Evolutionary conservation across 2,888 invertebrate genomes (phyloP).

Genomic region (Tuta absoluta): DNA sequence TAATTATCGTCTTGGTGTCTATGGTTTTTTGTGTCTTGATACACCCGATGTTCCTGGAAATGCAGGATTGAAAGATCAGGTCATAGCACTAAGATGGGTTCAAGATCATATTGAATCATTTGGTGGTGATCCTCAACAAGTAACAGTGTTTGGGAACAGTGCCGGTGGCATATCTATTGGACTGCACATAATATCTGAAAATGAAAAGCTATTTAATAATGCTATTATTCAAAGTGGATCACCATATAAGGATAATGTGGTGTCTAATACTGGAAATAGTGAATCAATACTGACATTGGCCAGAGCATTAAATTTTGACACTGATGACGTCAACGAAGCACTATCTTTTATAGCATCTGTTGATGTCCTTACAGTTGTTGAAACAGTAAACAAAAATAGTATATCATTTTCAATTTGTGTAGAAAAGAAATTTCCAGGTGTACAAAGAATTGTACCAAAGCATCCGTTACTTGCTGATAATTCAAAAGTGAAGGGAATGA

Average conservation of each 20-base stretch:
- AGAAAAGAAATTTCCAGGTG: slow-evolving; percentile 45
- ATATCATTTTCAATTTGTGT: slow-evolving; percentile 38
- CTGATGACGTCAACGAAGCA: slow-evolving; percentile 37
- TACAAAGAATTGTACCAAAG: slow-evolving; percentile 43
- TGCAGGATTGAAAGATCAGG: slow-evolving; percentile 39
- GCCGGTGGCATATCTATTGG: slow-evolving; percentile 34
- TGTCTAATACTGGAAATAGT: slow-evolving; percentile 30
- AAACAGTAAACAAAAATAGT: slow-evolving; percentile 32
- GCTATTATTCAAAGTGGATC: slow-evolving; percentile 57
- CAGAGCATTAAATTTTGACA: slow-evolving; percentile 35
- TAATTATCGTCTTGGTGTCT: slow-evolving; percentile 40
- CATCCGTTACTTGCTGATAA: slow-evolving; percentile 37
- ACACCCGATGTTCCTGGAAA: slow-evolving; percentile 39
- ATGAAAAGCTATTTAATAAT: slow-evolving; percentile 52
- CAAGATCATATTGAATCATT: slow-evolving; percentile 37
- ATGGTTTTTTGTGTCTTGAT: slow-evolving; percentile 41
- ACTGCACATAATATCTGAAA: slow-evolving; percentile 48
- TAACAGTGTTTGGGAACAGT: slow-evolving; percentile 37
- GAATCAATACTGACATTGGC: slow-evolving; percentile 37
- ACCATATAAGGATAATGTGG: slow-evolving; percentile 34
- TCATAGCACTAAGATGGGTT: slow-evolving; percentile 37
- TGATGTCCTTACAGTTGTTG: slow-evolving; percentile 36
- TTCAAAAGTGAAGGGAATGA: slow-evolving; percentile 39
- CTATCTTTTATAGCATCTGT: slow-evolving; percentile 37
- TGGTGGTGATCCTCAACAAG: slow-evolving; percentile 35